Evolutionary conservation across 2,797 vertebrate genomes (phyloP).

Genomic region (Rhinoraja longicauda): DNA sequence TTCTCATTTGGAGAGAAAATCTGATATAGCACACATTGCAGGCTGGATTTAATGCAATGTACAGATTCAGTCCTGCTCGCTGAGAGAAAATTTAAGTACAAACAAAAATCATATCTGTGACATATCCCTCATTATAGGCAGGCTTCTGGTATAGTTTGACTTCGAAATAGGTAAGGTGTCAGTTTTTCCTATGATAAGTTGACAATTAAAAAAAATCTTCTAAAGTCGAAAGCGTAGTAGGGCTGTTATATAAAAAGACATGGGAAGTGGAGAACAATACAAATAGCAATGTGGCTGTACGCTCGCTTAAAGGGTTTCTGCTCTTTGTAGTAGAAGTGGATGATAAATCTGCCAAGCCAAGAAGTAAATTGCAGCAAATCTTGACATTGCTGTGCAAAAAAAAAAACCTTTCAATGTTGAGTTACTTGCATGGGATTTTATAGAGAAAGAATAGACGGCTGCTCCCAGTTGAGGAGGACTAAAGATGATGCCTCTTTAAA

Average conservation of each 20-base stretch:
- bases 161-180: not conserved
- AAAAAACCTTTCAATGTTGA: not conserved
- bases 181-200: slow-evolving; percentile 11
- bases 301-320: not conserved
- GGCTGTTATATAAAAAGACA: not conserved
- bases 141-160: not conserved
- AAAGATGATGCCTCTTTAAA: not conserved
- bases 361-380: not conserved
- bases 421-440: not conserved
- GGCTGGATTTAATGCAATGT: not conserved
- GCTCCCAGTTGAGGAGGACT: not conserved
- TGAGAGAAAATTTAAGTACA: no score
- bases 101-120: not conserved
- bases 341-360: not conserved
- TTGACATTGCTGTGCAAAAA: not conserved
- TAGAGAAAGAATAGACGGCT: not conserved
- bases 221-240: not conserved
- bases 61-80: not conserved
- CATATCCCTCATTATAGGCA: not conserved
- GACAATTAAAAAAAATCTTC: not conserved
- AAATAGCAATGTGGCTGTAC: not conserved
- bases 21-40: not conserved
- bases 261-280: not conserved
- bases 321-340: not conserved
- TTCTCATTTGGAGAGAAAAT: not conserved